A percentile compares a stretch with the other conserved stretches of the same genome.
These are phyloP conservation scores for Drosophila borborema DNA, from an alignment of 2,888 invertebrate genomes.

Conservation along the genomic window DNA sequence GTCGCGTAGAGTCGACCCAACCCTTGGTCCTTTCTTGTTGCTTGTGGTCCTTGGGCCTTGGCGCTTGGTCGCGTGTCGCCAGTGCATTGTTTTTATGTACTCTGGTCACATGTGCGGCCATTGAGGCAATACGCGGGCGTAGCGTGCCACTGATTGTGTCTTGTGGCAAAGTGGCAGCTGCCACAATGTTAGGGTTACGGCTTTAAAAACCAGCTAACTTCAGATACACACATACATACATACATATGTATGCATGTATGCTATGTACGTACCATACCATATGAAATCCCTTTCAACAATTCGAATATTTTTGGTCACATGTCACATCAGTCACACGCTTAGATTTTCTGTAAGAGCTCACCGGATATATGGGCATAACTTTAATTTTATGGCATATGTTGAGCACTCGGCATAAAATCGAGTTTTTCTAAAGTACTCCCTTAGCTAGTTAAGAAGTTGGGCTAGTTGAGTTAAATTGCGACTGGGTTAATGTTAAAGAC, in stretches of 20 bases:
- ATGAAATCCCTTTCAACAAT: conserved; percentile 23
- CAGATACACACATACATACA: background rate
- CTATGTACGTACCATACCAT: no score
- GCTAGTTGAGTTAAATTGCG: background rate
- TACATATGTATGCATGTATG: background rate
- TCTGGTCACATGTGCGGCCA: conserved; percentile 47
- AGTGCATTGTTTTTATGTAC: conserved; percentile 67
- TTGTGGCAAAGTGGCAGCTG: conserved; percentile 48
- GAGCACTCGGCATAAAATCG: background rate
- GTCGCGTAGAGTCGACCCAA: background rate
- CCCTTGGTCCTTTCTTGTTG: conserved; percentile 36
- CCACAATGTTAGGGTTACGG: conserved; percentile 34
- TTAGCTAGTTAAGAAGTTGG: background rate
- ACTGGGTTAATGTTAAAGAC: background rate
- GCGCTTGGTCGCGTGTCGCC: conserved; percentile 10
- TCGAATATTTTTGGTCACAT: conserved; percentile 40
- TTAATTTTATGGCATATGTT: background rate
- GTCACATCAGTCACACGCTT: conserved; percentile 25
- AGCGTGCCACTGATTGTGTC: conserved; percentile 44
- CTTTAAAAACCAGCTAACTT: conserved; percentile 22
- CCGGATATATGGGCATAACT: background rate
- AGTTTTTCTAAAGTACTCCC: background rate
- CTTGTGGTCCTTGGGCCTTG: conserved; percentile 1
- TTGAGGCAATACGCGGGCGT: conserved; percentile 20
- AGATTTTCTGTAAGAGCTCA: conserved; percentile 11